Evolutionary conservation across 2,888 invertebrate species (phyloP), one percentile per base, ranked within the genome.

Genomic region (Acleris laterana): DNA sequence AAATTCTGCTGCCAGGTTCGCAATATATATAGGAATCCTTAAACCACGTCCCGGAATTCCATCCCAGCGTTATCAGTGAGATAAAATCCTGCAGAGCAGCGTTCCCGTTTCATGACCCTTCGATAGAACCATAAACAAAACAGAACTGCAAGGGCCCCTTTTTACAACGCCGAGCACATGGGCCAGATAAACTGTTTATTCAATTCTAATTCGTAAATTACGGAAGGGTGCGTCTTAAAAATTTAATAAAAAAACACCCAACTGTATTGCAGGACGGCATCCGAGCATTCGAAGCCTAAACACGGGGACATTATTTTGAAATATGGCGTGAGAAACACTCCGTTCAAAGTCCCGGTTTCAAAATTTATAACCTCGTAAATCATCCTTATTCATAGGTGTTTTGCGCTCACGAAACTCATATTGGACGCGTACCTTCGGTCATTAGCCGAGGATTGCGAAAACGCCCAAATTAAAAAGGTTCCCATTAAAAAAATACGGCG

Each of bases 281-380:
- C 69, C 68, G 65, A 68, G 67, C 59, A 58, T 68, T 69, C 72
- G 72, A 70, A 74, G 78, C 77, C 79, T 77, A 81, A 79, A 80
- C 80, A 78, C 70, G 74, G 71, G 71, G 77, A 79, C 82, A 83
- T 84, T 83, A 83, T 78, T 77, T 76, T 84, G 82, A 84, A 79
- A 83, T 83, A 84, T 74, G 77, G 76, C 79, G 75, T 69, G 78
- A 77, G 80, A 74, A 80, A 74, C 83, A 79, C 81, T 82, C 81
- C 77, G 79, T 75, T 74, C 73, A 76, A 79, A 78, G 73, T 72
- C 76, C 73, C 75, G 74, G 74, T 74, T 75, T 75, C 74, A 74
- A 77, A 81, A 84, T 84, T 83, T 83, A 84, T 83, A 80, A 68
- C 78, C 67, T 71, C 76, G 76, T 84, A 84, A 83, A 84, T 84